phyloP scores from a whole-genome alignment of 30 jellyfish, hydroid and myxozoan species.

The Turritopsis dohrnii region DNA sequence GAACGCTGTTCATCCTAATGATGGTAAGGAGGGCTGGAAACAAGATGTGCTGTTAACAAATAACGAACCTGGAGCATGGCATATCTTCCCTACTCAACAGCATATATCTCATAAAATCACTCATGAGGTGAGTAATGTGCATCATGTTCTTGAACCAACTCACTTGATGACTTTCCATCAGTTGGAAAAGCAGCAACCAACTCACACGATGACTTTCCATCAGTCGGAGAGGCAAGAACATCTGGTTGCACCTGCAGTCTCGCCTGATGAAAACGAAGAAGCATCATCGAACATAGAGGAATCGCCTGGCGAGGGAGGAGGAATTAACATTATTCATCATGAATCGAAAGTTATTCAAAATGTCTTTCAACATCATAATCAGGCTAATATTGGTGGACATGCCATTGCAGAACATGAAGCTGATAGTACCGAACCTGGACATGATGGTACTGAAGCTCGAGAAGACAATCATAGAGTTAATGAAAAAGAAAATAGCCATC shows the following conservation, averaged over 20 bases:
- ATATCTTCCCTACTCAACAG: background rate
- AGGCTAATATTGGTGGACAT: background rate
- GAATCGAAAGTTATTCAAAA: background rate
- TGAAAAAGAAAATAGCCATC: background rate
- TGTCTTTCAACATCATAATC: background rate
- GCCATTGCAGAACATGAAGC: background rate
- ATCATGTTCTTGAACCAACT: background rate
- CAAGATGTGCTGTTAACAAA: background rate
- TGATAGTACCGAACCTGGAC: too few relatives aligned
- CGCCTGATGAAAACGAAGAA: background rate
- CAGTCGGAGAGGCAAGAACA: background rate
- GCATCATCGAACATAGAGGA: background rate
- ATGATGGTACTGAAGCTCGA: background rate
- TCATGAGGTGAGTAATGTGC: background rate
- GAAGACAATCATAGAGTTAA: background rate
- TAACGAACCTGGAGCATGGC: background rate
- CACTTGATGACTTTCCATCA: too few relatives aligned
- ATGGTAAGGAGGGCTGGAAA: background rate
- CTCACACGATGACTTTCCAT: background rate
- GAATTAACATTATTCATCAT: background rate
- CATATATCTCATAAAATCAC: background rate
- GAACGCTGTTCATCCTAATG: background rate
- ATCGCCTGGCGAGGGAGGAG: background rate
- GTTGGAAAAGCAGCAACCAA: too few relatives aligned
- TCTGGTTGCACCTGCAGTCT: constrained; percentile 1